phyloP scores from a whole-genome alignment of 2,797 vertebrate genomes.

The Anas capensis region DNA sequence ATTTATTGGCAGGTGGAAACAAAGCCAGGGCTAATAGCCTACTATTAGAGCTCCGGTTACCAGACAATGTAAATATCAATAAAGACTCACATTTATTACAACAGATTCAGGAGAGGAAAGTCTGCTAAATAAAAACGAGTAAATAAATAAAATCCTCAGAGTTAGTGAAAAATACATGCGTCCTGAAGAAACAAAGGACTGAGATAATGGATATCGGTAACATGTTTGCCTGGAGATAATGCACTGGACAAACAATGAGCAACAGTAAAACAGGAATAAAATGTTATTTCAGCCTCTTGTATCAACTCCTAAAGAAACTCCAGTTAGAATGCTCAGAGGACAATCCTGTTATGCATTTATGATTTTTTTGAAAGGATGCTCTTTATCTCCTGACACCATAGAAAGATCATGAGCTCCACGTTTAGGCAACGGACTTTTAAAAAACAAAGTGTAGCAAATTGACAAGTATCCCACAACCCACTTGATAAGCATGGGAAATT shows the following conservation, averaged over 20 bases:
- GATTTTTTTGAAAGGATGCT: not conserved
- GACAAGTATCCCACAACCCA: not conserved
- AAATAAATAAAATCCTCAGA: not conserved
- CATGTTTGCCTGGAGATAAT: not conserved
- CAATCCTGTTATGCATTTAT: not conserved
- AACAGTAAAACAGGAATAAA: not conserved
- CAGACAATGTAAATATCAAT: not conserved
- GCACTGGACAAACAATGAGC: not conserved
- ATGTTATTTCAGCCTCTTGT: not conserved
- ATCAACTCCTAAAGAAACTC: not conserved
- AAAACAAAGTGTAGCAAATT: rapidly evolving
- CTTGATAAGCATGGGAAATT: not conserved
- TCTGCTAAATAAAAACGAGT: not conserved
- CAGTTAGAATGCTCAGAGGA: not conserved
- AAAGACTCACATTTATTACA: not conserved
- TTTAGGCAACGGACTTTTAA: not conserved
- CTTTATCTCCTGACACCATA: not conserved
- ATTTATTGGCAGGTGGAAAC: not conserved
- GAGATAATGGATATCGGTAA: not conserved
- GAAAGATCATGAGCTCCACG: not conserved
- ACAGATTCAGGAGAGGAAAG: not conserved
- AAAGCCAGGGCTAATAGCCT: not conserved
- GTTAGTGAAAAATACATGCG: not conserved
- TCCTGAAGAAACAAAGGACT: not conserved
- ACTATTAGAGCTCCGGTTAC: not conserved